Evolutionary conservation across 2,797 vertebrate species (phyloP), one percentile per base, ranked within the genome.

Genomic region (Gymnothorax reevesii): DNA sequence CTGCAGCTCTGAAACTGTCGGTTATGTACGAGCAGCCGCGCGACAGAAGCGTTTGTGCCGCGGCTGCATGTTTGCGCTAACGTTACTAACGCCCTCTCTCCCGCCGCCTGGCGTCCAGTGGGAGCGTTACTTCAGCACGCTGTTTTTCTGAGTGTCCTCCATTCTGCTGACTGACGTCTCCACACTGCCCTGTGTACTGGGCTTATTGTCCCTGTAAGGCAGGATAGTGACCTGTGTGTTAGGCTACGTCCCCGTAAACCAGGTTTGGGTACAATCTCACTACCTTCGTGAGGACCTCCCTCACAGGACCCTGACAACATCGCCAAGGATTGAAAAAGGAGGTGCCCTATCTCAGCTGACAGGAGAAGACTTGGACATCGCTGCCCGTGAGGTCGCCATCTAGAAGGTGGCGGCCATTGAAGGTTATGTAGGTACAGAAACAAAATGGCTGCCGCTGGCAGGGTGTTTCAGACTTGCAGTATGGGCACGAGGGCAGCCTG

Each of bases 1-100:
- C 87, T 91, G 89, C 90, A 88, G 20, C 91, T 64, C 84, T 80
- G 71, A 83, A 7, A 25, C 33, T 75, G 66, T 92, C 88, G 88
- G 57, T 92, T 86, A 85, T 89, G 89, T 89, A 88, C 91, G 91
- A 88, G 93, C 88, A 84, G 88, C 85, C 89, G 85, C 91, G 52
- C 90, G 92, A 90, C 91, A 87, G 52, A 71, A 66, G 59, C 86
- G 86, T 90, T 87, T 90, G 59, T 92, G 91, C 91, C 91, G 90
- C 89, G 90, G 87, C 90, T 73, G 90, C 86, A 86, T 88, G 89
- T 89, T 87, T 92, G 75, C 59, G 94, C 94, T 96, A 95, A 95
- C 89, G 88, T 88, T 90, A 91, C 91, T 94, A 92, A 95, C 92
- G 17, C 54, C 84, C 92, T 95, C 89, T 94, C 89, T 89, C 85